Evolutionary conservation across 2,888 invertebrate genomes (phyloP), one percentile per base, ranked within the genome.

Genomic region (Hesperia comma): DNA sequence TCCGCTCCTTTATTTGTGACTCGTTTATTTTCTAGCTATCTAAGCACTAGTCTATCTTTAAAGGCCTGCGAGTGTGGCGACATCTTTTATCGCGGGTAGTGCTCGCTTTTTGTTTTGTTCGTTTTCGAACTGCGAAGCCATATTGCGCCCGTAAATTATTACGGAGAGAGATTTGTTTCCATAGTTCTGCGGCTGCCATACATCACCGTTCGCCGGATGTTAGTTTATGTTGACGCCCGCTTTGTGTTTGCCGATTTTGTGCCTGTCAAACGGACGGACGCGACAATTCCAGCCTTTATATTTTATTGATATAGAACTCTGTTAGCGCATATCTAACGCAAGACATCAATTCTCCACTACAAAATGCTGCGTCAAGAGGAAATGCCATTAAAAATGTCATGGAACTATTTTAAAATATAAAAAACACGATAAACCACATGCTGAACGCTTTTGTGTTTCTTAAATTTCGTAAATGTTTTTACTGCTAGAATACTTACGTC

Each of bases 91-190:
- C 88, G 83, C 81, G 80, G 78, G 81, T 83, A 79, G 80, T 83
- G 84, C 84, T 86, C 80, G 84, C 85, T 86, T 86, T 86, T 86
- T 82, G 83, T 85, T 85, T 82, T 83, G 82, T 86, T 86, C 86
- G 87, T 87, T 86, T 87, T 86, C 81, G 79, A 87, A 86, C 82
- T 84, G 84, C 81, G 84, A 78, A 77, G 81, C 86, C 86, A 90
- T 88, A 90, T 87, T 88, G 90, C 86, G 85, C 83, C 82, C 83
- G 86, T 91, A 88, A 92, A 88, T 92, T 90, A 90, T 91, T 85
- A 81, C 85, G 76, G 81, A 77, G 85, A 84, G 87, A 90, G 90
- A 91, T 90, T 91, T 91, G 92, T 90, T 88, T 88, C 90, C 88
- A 91, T 89, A 90, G 90, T 87, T 85, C 84, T 87, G 90, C 83